Evolutionary conservation across 2,888 invertebrate species (phyloP).

Genomic region (Lepidochrysops patricia): DNA sequence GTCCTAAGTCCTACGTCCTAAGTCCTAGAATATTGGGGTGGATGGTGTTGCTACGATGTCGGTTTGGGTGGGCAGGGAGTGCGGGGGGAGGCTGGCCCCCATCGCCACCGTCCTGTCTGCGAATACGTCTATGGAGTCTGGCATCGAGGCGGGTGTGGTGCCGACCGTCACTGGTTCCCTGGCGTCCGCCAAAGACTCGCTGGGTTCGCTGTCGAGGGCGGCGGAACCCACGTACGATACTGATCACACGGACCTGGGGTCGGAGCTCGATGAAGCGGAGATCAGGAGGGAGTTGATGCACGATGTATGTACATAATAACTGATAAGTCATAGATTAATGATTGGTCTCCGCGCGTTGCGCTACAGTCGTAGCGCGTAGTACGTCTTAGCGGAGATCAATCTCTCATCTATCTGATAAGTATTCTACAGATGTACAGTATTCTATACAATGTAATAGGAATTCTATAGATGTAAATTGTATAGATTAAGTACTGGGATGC

Average conservation of each 20-base stretch:
- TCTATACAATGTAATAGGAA: neutral
- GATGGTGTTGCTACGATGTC: conserved; percentile 65
- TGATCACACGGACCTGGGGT: conserved; percentile 86
- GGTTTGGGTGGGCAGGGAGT: conserved; percentile 66
- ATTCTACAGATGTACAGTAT: no score
- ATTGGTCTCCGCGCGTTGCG: no score
- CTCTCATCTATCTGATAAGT: no score
- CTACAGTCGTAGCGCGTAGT: no score
- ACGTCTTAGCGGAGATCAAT: no score
- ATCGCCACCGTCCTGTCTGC: conserved; percentile 58
- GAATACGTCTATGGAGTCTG: conserved; percentile 77
- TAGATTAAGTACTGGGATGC: no score
- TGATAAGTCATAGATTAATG: no score
- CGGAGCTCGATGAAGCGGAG: conserved; percentile 86
- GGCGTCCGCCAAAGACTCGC: conserved; percentile 68
- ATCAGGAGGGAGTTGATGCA: conserved; percentile 83
- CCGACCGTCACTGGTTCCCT: conserved; percentile 84
- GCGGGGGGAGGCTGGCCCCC: conserved; percentile 36
- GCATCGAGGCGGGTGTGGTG: conserved; percentile 78
- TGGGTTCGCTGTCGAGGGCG: conserved; percentile 75
- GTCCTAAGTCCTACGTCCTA: neutral
- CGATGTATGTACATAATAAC: conserved; percentile 77
- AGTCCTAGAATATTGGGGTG: conserved; percentile 35
- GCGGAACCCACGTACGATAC: conserved; percentile 82
- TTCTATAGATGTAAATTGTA: neutral